Percentiles rank a stretch among this genome's conserved stretches.
phyloP scores from a whole-genome alignment of 53 echinoderm and acorn worm species.

The Astropecten irregularis region DNA sequence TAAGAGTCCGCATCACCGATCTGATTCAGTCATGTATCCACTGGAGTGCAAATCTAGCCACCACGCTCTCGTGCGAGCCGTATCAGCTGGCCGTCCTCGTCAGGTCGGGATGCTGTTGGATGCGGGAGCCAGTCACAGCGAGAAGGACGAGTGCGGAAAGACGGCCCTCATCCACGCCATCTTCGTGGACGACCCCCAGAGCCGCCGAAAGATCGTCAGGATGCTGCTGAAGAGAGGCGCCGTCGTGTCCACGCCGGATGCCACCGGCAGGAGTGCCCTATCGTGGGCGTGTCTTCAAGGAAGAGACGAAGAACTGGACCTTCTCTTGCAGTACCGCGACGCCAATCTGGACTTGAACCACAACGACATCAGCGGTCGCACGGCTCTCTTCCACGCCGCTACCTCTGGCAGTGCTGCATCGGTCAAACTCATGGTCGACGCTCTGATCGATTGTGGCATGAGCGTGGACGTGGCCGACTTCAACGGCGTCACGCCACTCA shows the following conservation, averaged over 20 bases:
- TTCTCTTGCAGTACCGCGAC: constrained; percentile 58
- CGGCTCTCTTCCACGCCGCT: constrained; percentile 85
- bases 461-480: constrained; percentile 82
- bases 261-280: constrained; percentile 73
- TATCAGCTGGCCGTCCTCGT: constrained; percentile 70
- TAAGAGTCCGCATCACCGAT: background rate
- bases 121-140: constrained; percentile 65
- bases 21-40: constrained; percentile 32
- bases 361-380: constrained; percentile 75
- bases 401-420: constrained; percentile 83
- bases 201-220: constrained; percentile 68
- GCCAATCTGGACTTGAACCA: constrained; percentile 80
- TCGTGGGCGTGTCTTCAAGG: constrained; percentile 86
- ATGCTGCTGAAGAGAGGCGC: constrained; percentile 72
- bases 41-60: constrained; percentile 54
- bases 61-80: constrained; percentile 69
- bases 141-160: constrained; percentile 74
- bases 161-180: constrained; percentile 79
- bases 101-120: constrained; percentile 85
- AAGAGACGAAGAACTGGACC: constrained; percentile 62
- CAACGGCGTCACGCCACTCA: constrained; percentile 85
- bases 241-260: constrained; percentile 53
- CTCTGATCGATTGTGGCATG: constrained; percentile 61
- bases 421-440: constrained; percentile 71
- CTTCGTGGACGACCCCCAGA: constrained; percentile 74